These are phyloP conservation scores for Bacillus rossius DNA, from an alignment of 1,140 invertebrate genomes.

Conservation along the genomic window DNA sequence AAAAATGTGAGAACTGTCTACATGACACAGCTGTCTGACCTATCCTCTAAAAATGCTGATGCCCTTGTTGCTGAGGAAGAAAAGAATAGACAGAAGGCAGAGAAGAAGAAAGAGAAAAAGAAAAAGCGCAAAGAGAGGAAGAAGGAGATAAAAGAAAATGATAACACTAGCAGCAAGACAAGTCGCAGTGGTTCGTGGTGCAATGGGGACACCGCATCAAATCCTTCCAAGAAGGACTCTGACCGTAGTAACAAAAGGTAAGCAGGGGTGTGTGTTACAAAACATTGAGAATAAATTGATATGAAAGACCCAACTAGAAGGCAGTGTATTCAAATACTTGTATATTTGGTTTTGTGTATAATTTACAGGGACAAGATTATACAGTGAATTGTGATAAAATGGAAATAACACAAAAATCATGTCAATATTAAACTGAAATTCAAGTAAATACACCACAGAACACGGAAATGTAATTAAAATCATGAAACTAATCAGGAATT, in stretches of 20 bases:
- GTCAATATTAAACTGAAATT: too few species aligned
- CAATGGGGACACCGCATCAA: background rate
- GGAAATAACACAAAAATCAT: too few species aligned
- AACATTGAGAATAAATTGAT: background rate
- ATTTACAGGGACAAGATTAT: too few species aligned
- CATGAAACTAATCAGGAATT: too few species aligned
- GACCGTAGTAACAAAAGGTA: slow-evolving; percentile 1
- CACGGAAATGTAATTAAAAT: too few species aligned
- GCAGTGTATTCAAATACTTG: background rate
- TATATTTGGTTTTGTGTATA: too few species aligned
- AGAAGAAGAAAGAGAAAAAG: slow-evolving; percentile 9
- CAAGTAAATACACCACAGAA: too few species aligned
- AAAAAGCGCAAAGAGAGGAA: background rate
- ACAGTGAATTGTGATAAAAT: too few species aligned
- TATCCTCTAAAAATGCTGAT: slow-evolving; percentile 1
- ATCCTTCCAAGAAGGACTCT: background rate
- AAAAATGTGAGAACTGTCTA: too few species aligned
- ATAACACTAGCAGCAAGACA: background rate
- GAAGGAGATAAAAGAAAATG: background rate
- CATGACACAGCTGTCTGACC: background rate
- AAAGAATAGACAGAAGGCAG: background rate
- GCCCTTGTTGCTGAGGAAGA: slow-evolving; percentile 12
- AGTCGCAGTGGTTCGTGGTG: background rate
- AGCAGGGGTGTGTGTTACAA: background rate
- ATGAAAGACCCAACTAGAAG: background rate